phyloP scores from a whole-genome alignment of 2,797 vertebrate species.

The Fistularia tabacaria region DNA sequence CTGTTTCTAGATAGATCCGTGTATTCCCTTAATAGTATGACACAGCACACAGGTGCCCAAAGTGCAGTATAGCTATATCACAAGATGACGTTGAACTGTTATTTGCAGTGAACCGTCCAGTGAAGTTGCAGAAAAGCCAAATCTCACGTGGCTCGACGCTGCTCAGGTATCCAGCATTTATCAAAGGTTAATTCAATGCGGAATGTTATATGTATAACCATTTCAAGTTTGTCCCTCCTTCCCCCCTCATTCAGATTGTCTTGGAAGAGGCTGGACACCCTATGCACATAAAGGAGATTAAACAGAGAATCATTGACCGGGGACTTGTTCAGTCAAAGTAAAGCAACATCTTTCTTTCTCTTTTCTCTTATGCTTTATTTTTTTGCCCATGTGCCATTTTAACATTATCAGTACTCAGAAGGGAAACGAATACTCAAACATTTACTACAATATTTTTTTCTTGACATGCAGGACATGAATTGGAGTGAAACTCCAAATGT shows the following conservation, averaged over 20 bases:
- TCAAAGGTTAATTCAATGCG: background rate
- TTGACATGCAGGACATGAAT: too few relatives aligned
- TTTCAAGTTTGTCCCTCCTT: background rate
- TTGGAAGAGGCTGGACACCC: conserved; percentile 79
- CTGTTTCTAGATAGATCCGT: background rate
- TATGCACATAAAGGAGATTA: conserved; percentile 85
- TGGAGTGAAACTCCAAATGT: too few relatives aligned
- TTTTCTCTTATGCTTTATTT: background rate
- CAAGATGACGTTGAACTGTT: background rate
- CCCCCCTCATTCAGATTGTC: conserved; percentile 68
- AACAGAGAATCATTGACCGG: conserved; percentile 79
- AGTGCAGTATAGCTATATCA: background rate
- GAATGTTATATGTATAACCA: background rate
- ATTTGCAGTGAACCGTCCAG: conserved; percentile 67
- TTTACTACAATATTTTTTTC: too few relatives aligned
- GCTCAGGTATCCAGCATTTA: conserved; percentile 71
- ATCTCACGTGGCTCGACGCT: conserved; percentile 83
- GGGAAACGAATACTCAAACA: too few relatives aligned
- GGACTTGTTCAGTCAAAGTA: conserved; percentile 83
- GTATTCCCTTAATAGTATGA: too few relatives aligned
- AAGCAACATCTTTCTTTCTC: background rate
- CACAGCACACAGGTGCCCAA: too few relatives aligned
- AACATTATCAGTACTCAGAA: too few relatives aligned
- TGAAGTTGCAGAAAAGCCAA: conserved; percentile 81
- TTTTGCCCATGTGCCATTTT: background rate